phyloP scores from a whole-genome alignment of 2,888 invertebrate species.

The Onchidella celtica region DNA sequence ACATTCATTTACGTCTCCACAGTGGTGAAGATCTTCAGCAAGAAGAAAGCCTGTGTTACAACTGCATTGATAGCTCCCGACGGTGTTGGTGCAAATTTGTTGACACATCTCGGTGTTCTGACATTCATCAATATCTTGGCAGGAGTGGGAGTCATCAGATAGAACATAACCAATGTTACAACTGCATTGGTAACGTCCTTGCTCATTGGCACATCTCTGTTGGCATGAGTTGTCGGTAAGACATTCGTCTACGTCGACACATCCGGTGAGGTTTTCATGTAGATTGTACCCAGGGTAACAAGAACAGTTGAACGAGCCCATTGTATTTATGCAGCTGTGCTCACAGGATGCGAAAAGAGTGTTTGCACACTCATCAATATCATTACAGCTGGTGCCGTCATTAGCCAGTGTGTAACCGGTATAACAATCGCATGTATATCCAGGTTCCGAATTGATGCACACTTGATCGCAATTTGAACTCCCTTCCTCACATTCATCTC shows the following conservation, averaged over 20 bases:
- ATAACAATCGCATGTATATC: slow-evolving; percentile 27
- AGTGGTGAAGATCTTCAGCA: not conserved
- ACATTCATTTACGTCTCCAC: slow-evolving; percentile 4
- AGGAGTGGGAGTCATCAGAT: not conserved
- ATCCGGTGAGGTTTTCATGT: not conserved
- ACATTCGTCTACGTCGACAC: slow-evolving; percentile 1
- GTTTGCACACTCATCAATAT: not conserved
- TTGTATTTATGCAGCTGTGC: not conserved
- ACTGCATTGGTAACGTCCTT: not conserved
- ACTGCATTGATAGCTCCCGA: not conserved
- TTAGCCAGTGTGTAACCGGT: not conserved
- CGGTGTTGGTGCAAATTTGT: slow-evolving; percentile 15
- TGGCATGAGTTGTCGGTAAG: not conserved
- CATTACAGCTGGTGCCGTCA: not conserved
- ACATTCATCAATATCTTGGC: not conserved
- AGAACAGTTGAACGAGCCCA: not conserved
- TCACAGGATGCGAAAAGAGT: not conserved
- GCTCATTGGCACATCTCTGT: not conserved
- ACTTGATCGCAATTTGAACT: not conserved
- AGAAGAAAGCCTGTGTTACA: not conserved
- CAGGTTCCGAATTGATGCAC: slow-evolving; percentile 24
- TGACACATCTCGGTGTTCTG: not conserved
- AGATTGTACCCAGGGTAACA: not conserved
- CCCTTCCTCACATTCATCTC: slow-evolving; percentile 14
- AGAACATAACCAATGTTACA: not conserved